Evolutionary conservation across 2,113 vertebrate genomes (phyloP), one percentile per base, ranked within the genome.

Genomic region (Leucoraja erinaceus): DNA sequence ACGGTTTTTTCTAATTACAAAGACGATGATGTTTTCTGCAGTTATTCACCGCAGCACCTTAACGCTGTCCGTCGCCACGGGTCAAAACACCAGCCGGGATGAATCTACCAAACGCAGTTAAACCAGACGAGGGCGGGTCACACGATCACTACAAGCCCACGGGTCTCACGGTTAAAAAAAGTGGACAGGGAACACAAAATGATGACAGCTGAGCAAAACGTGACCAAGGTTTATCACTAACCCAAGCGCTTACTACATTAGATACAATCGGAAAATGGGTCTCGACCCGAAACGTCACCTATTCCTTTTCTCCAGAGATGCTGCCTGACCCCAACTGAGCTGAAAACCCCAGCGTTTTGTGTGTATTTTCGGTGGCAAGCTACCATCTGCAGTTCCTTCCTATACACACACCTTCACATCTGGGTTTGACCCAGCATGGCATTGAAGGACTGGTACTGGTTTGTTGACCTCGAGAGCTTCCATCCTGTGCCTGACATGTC

Each of bases 121-220:
- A 38, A 68, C 61, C 66, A 90, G 88, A 20, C 22, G 47, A 70
- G 66, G 12, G 90, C 28, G 66, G 22, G 20, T 1, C 7, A 72
- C 90, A 91, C 25, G 68, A 72, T 63, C 59, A 72, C 90, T 72
- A 74, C 66, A 91, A 8, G 9, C 66, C 90, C 66, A 91, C 66
- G 4, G 88, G 18, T 72, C 90, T 31, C 66, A 72, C 33, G 22
- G 72, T 72, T 47, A 28, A 12, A 38, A 91, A 91, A 91, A 74
- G 90, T 91, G 90, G 66, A 91, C 70, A 91, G 68, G 8, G 12
- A 91, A 91, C 33, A 91, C 31, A 91, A 61, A 47, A 70, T 91
- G 25, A 47, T 4, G 47, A 72, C 14, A 47, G 68, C 33, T 54
- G 66, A 91, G 31, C 16, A 90, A 38, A 22, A 38, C 88, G 4